Conservation (phyloP, 2,113 vertebrate species). For the Furnarius figulus region DNA sequence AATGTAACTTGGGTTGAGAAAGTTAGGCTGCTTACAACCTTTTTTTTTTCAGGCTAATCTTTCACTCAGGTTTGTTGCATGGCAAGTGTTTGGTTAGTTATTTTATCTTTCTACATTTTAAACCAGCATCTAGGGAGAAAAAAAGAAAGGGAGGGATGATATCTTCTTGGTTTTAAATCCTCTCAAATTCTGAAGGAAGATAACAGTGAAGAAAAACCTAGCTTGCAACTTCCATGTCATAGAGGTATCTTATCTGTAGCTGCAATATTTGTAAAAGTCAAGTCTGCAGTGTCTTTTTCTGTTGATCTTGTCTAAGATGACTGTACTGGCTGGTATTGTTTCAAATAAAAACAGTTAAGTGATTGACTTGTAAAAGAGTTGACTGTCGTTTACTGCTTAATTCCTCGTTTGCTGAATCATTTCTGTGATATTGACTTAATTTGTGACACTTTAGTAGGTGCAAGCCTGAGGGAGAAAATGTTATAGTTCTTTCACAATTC, state of each 20-base stretch:
- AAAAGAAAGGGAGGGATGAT: too few species aligned
- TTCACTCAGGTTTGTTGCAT: background rate
- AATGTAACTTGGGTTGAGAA: background rate
- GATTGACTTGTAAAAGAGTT: background rate
- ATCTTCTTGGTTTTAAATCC: background rate
- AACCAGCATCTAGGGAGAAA: background rate
- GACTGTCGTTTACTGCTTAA: background rate
- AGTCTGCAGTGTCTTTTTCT: background rate
- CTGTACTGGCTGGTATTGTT: background rate
- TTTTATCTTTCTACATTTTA: background rate
- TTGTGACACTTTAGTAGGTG: constrained; percentile 41
- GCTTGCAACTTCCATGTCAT: background rate
- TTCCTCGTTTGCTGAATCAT: constrained; percentile 7
- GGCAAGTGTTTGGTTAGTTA: background rate
- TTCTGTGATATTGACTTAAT: constrained; percentile 13
- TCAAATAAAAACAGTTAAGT: background rate
- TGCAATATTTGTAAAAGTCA: background rate
- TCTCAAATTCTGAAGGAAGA: background rate
- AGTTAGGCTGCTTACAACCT: background rate
- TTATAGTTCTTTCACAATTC: constrained; percentile 57
- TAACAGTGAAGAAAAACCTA: background rate
- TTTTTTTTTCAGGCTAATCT: background rate
- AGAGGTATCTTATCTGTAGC: background rate
- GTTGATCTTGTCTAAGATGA: background rate
- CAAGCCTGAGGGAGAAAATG: background rate